Evolutionary conservation across 2,113 vertebrate genomes (phyloP).

Genomic region (Thermophis baileyi): DNA sequence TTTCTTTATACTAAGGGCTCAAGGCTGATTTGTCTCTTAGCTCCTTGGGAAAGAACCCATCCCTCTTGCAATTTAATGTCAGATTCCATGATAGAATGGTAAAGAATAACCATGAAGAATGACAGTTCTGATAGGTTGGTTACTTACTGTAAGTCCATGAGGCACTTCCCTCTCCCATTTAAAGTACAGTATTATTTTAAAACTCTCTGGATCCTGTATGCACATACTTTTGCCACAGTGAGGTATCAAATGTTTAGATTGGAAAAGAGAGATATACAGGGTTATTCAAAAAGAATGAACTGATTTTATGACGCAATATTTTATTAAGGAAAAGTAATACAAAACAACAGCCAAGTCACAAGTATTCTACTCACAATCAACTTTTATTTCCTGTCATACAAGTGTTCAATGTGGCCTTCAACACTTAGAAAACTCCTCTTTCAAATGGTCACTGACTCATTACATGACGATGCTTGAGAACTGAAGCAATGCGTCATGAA

Average conservation of each 20-base stretch:
- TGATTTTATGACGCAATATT: too few species aligned
- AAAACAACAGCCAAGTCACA: too few species aligned
- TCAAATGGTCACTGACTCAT: too few species aligned
- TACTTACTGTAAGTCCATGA: neutral
- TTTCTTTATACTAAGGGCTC: neutral
- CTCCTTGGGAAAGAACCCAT: neutral
- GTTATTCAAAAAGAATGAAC: too few species aligned
- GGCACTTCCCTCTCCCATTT: neutral
- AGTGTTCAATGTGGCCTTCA: too few species aligned
- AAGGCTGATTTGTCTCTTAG: neutral
- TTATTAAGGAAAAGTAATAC: too few species aligned
- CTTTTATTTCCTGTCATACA: too few species aligned
- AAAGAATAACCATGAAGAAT: accelerated
- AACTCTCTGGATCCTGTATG: neutral
- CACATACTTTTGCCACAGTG: neutral
- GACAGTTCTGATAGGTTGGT: neutral
- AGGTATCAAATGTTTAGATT: neutral
- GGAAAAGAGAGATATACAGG: neutral
- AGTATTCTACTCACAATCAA: too few species aligned
- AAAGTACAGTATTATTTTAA: neutral
- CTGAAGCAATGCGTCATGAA: too few species aligned
- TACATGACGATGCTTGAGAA: too few species aligned
- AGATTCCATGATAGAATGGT: neutral
- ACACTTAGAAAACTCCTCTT: too few species aligned
- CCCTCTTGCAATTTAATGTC: neutral